Base-by-base conservation (phyloP, 2,113 vertebrate species). In the Laticauda colubrina region DNA sequence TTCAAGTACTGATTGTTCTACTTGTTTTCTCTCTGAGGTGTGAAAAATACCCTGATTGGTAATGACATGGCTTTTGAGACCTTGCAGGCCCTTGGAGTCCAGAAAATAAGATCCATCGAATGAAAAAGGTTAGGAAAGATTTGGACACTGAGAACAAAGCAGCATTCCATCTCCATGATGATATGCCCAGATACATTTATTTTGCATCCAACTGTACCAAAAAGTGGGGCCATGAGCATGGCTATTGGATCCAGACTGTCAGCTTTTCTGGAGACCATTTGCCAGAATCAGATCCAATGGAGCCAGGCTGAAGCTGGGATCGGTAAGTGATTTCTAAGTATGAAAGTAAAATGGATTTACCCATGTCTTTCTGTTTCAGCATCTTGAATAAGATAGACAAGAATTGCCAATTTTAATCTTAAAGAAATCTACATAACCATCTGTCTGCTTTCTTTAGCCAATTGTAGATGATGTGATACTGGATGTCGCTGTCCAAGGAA, bases 241-340 rank as follows among this genome's bases (percentile, higher is more conserved):
- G 98, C 2, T 99, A 99, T 96, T 98, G 98, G 95, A 97, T 99
- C 94, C 98, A 99, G 97, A 97, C 98, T 69, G 94, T 96, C 95
- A 99, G 98, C 89, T 98, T 98, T 91, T 93, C 97, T 0, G 98
- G 98, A 53, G 97, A 99, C 1, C 98, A 98, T 24, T n/a, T 99
- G 0, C 99, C 98, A 0, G 98, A 98, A 96, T 96, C 95, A 55
- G 97, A 98, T 59, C 29, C 96, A 53, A 97, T 98, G 96, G 99
- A 99, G 96, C 98, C 89, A 92, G 96, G 98, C 91, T 98, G 99
- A 97, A 99, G 98, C 94, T 99, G 99, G 99, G 98, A 98, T 92
- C 98, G 99, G 99, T 99, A 96, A 98, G 98, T 88, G 15, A 87
- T 54, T 21, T 57, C 45, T 91, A 34, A 34, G 14, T 54, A 3